These are phyloP conservation scores for Lissonota sp. DNA, from an alignment of 2,888 invertebrate species.

Conservation along the genomic window DNA sequence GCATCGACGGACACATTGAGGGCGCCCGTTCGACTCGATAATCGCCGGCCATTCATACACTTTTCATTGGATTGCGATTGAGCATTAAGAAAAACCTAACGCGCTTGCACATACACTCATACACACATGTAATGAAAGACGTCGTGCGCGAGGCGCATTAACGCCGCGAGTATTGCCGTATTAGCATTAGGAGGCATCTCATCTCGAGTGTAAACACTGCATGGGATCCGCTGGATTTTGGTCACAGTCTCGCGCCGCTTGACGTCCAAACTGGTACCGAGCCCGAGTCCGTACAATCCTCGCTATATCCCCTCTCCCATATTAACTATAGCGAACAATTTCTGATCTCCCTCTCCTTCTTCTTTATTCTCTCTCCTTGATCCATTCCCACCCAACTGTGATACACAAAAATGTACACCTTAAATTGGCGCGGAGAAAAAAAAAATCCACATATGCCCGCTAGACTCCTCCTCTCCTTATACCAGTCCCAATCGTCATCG, in stretches of 20 bases:
- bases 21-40: constrained; percentile 83
- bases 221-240: constrained; percentile 81
- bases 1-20: constrained; percentile 84
- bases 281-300: constrained; percentile 41
- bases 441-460: background rate
- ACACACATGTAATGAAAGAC: background rate
- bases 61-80: constrained; percentile 84
- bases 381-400: constrained; percentile 8
- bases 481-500: constrained; percentile 38
- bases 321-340: constrained; percentile 31
- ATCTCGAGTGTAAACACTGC: constrained; percentile 84
- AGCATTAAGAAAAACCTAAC: constrained; percentile 80
- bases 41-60: constrained; percentile 83
- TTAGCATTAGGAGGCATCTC: constrained; percentile 84
- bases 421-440: background rate
- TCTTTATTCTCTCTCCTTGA: constrained; percentile 31
- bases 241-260: constrained; percentile 81
- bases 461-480: constrained; percentile 35
- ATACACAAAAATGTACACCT: background rate
- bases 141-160: constrained; percentile 73
- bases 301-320: constrained; percentile 28
- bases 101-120: constrained; percentile 20
- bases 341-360: constrained; percentile 25
- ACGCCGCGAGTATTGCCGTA: constrained; percentile 74
- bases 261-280: constrained; percentile 66